Percentiles rank a stretch among this genome's conserved stretches.
Evolutionary conservation across 2,888 invertebrate species (phyloP).

Genomic region (Oscheius sp.): DNA sequence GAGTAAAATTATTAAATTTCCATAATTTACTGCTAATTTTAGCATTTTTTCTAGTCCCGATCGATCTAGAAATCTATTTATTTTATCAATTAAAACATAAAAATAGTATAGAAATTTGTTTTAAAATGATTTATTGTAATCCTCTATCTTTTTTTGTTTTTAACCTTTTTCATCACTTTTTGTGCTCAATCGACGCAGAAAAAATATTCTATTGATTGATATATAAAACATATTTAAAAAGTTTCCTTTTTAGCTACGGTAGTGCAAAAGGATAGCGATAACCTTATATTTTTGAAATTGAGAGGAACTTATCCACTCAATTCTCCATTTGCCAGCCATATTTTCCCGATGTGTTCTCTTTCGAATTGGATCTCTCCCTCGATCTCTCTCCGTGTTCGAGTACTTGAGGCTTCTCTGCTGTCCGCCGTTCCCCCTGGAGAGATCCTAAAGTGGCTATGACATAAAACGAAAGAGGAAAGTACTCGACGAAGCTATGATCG

Average conservation of each 20-base stretch:
- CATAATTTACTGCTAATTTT: background rate
- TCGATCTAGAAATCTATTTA: background rate
- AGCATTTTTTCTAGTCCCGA: background rate
- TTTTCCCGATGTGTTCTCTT: background rate
- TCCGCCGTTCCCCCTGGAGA: background rate
- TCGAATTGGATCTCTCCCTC: background rate
- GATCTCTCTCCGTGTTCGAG: background rate
- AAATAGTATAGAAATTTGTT: no score
- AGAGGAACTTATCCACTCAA: background rate
- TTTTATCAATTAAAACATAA: background rate
- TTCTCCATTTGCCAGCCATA: background rate
- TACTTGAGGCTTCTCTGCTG: constrained; percentile 9
- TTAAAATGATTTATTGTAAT: no score
- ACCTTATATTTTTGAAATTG: background rate
- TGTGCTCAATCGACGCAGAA: no score
- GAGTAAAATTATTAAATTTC: background rate
- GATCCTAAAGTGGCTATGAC: background rate
- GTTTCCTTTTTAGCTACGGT: background rate
- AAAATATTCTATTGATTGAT: no score
- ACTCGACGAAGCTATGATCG: no score
- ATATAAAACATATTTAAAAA: background rate
- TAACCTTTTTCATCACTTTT: no score
- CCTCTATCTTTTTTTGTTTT: no score
- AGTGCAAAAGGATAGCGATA: background rate
- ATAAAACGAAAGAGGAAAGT: background rate